Percentiles rank a stretch among this genome's conserved stretches.
These are phyloP conservation scores for Cyrtorhinus lividipennis DNA, from an alignment of 1,140 invertebrate genomes.

Conservation along the genomic window DNA sequence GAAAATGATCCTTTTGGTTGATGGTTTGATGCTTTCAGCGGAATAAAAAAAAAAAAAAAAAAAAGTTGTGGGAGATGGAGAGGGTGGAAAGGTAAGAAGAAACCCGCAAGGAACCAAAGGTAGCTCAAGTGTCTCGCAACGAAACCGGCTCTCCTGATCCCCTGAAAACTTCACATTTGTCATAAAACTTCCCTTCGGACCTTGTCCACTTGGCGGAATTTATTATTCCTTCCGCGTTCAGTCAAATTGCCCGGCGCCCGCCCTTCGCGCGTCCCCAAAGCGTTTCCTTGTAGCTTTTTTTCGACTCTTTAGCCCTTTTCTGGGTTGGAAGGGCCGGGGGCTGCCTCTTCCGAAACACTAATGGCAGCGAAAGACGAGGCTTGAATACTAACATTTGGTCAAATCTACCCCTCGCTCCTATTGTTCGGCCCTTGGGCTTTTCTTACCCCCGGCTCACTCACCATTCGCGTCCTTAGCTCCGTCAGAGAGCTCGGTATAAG, in stretches of 20 bases:
- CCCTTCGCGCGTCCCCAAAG: neutral
- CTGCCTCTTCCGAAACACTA: neutral
- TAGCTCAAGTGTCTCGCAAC: neutral
- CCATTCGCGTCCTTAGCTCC: neutral
- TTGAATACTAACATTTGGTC: neutral
- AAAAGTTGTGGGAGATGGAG: too few species aligned
- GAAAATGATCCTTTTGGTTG: too few species aligned
- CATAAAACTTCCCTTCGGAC: neutral
- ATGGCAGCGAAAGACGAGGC: neutral
- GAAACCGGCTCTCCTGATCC: too few species aligned
- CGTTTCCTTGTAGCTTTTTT: slow-evolving; percentile 12
- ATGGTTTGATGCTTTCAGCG: too few species aligned
- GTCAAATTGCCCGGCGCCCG: neutral
- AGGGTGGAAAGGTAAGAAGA: too few species aligned
- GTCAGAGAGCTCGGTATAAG: too few species aligned
- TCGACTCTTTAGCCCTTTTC: slow-evolving; percentile 8
- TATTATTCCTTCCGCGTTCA: neutral
- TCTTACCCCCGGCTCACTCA: too few species aligned
- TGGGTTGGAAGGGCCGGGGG: too few species aligned
- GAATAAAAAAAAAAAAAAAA: too few species aligned
- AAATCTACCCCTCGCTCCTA: neutral
- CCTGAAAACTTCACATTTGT: neutral
- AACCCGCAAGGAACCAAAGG: too few species aligned
- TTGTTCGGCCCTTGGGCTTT: too few species aligned
- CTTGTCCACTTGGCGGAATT: neutral